Base-by-base conservation (phyloP, 2,888 invertebrate genomes). In the Notocelia uddmanniana region DNA sequence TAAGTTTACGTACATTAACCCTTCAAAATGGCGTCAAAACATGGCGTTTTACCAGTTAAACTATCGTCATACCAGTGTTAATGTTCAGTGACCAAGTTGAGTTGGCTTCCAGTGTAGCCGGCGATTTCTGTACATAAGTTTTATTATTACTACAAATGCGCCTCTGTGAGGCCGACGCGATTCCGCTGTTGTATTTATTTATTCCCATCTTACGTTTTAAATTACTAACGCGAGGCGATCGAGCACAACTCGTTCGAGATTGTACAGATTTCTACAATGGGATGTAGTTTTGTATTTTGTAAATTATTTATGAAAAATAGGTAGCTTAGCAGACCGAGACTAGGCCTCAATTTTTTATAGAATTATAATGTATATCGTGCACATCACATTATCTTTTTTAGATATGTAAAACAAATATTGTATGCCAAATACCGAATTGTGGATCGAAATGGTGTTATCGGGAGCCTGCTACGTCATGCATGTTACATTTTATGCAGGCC, bases 361-460 rank as follows among this genome's bases (percentile, higher is more conserved):
- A 69, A 62, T 75, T 78, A 77, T 77, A 74, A 31, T 78, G 77
- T 78, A 78, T 80, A 78, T 78, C 74, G 75, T 75, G 77, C 78
- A 76, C 80, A 80, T 80, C 78, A 80, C 78, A 78, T 75, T 74
- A 54, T 69, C 62, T 69, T 73, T 64, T 58, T 63, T 76, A 73
- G 55, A 68, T 72, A 74, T 80, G 77, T 75, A 76, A 77, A 72
- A 19, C 55, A 52, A 55, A 45, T 60, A 45, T 60, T 57, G 34
- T 71, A 70, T 70, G 71, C 71, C 71, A 71, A 71, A 71, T 67
- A 66, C 66, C 21, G 71, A 60, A 41, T 45, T 59, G 41, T 21
- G 45, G 1, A 45, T 11, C 3, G 26, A 26, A 18, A 48, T 60
- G 23, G n/a, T 45, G 26, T 9, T 45, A 23, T 45, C 23, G 23